Percentiles rank a stretch among this genome's conserved stretches.
These are phyloP conservation scores for Pseudococcus longispinus DNA, from an alignment of 2,888 invertebrate species.

Conservation along the genomic window DNA sequence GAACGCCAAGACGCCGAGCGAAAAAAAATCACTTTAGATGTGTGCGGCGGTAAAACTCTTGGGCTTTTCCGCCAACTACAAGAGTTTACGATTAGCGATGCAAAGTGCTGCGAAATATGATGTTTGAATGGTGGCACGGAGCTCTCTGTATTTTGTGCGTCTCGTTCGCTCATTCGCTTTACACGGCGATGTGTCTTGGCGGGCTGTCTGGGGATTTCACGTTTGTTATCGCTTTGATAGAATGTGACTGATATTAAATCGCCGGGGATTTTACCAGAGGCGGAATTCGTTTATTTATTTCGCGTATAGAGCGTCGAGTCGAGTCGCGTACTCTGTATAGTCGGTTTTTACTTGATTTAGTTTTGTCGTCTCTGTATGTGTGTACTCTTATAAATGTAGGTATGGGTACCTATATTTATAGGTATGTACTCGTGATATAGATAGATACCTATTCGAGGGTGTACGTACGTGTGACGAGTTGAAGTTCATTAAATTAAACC, in stretches of 20 bases:
- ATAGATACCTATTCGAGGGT: neutral
- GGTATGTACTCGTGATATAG: neutral
- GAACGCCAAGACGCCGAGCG: neutral
- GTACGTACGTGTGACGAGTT: neutral
- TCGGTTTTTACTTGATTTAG: neutral
- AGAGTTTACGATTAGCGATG: constrained; percentile 38
- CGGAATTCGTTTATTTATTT: constrained; percentile 13
- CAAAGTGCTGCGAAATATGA: constrained; percentile 25
- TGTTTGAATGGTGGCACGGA: neutral
- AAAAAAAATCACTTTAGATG: neutral
- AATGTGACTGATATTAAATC: constrained; percentile 27
- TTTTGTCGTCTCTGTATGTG: neutral
- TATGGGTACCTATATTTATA: neutral
- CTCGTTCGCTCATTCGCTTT: neutral
- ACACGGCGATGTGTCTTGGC: neutral
- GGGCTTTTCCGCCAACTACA: constrained; percentile 5
- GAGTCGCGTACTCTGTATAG: neutral
- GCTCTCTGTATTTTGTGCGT: neutral
- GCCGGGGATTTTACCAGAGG: constrained; percentile 15
- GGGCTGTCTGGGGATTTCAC: constrained; percentile 20
- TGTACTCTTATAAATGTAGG: neutral
- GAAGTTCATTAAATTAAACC: constrained; percentile 20
- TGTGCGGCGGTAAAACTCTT: neutral
- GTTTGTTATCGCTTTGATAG: constrained; percentile 8
- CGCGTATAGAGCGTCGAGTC: neutral